A percentile compares a stretch with the other conserved stretches of the same genome.
phyloP scores from a whole-genome alignment of 2,888 invertebrate genomes.

The Chamaedrilus cognettii region DNA sequence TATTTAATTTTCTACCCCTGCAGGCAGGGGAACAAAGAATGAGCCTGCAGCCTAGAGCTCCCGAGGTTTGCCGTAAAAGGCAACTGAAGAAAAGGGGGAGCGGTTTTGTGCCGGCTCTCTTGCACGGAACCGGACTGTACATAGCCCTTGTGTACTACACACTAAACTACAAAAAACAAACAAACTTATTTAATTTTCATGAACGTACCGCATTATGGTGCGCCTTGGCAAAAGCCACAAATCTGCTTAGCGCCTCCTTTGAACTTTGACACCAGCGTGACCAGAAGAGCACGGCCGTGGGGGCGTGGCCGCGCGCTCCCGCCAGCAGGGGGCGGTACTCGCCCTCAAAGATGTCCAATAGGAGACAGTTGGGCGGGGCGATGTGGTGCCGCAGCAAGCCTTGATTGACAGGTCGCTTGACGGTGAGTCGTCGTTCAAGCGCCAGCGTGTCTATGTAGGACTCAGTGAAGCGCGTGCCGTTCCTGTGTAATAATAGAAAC shows the following conservation, averaged over 20 bases:
- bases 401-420: slow-evolving; percentile 38
- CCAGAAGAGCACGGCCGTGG: slow-evolving; percentile 58
- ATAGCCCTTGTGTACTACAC: too few species aligned
- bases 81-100: too few species aligned
- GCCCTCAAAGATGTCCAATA: slow-evolving; percentile 55
- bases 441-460: slow-evolving; percentile 32
- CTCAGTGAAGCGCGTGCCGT: slow-evolving; percentile 7
- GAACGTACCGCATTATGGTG: slow-evolving; percentile 20
- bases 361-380: slow-evolving; percentile 52
- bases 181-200: too few species aligned
- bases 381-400: slow-evolving; percentile 51
- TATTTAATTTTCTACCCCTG: too few species aligned
- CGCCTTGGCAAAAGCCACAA: slow-evolving; percentile 51
- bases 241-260: slow-evolving; percentile 48
- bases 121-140: too few species aligned
- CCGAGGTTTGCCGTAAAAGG: too few species aligned
- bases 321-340: slow-evolving; percentile 52
- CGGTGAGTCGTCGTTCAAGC: slow-evolving; percentile 28
- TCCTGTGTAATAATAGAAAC: slow-evolving; percentile 8
- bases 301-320: slow-evolving; percentile 42
- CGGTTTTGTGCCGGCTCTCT: too few species aligned
- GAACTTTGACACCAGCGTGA: slow-evolving; percentile 52
- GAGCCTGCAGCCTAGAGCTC: too few species aligned
- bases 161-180: too few species aligned
- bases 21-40: too few species aligned